Evolutionary conservation across 35 echinoderm and acorn worm genomes (phyloP).

Genomic region (Apostichopus parvimensis): DNA sequence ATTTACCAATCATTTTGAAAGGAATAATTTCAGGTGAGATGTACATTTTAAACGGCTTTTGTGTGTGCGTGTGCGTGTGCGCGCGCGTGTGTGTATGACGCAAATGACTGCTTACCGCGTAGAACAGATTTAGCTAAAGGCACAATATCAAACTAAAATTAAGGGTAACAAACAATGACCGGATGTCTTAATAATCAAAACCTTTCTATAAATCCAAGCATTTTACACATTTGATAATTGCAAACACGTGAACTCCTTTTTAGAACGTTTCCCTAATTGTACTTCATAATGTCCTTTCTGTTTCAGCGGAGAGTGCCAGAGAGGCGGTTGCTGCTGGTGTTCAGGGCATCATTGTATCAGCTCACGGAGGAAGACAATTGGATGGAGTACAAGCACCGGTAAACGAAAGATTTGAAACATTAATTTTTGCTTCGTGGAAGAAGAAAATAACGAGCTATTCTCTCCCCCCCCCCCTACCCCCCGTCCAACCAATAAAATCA

Average conservation of each 20-base stretch:
- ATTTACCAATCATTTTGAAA: constrained; percentile 2
- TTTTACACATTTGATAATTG: background rate
- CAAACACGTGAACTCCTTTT: background rate
- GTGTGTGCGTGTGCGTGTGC: no score
- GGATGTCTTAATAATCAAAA: background rate
- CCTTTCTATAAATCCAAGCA: background rate
- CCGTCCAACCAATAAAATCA: background rate
- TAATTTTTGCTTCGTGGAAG: background rate
- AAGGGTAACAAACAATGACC: no score
- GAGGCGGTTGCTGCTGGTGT: constrained; percentile 60
- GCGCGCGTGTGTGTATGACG: no score
- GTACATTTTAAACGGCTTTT: no score
- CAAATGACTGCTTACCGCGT: no score
- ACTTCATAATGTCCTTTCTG: background rate
- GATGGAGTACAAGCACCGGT: constrained; percentile 64
- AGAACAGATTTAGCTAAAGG: no score
- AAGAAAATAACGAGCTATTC: background rate
- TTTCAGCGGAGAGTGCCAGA: constrained; percentile 53
- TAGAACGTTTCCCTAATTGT: background rate
- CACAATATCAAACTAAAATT: no score
- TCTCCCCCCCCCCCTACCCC: background rate
- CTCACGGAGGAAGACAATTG: constrained; percentile 64
- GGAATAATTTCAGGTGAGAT: constrained; percentile 12
- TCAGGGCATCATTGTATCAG: constrained; percentile 58
- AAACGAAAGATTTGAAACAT: background rate